Conservation (phyloP, 2,113 vertebrate species). For the Cettia cetti region DNA sequence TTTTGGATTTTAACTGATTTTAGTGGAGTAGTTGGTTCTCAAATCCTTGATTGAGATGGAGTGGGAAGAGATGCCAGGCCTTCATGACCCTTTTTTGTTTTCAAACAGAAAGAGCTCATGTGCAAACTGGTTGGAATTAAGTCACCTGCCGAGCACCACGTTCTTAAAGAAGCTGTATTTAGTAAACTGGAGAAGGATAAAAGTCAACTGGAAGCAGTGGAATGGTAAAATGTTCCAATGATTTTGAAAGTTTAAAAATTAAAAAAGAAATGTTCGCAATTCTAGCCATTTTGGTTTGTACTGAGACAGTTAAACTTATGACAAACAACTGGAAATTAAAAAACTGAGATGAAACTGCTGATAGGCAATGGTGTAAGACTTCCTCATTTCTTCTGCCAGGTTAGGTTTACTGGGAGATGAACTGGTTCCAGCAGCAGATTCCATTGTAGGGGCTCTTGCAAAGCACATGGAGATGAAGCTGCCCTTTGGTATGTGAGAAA, state of each 20-base stretch:
- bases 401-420: constrained; percentile 88
- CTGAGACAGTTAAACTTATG: neutral
- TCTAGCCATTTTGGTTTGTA: neutral
- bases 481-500: constrained; percentile 80
- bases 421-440: constrained; percentile 81
- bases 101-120: constrained; percentile 85
- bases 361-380: neutral
- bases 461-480: constrained; percentile 89
- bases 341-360: neutral
- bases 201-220: constrained; percentile 81
- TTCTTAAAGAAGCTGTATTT: constrained; percentile 80
- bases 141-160: constrained; percentile 49
- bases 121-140: constrained; percentile 83
- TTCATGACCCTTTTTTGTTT: constrained; percentile 10
- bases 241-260: neutral
- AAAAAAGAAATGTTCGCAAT: neutral
- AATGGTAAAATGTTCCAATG: constrained; percentile 73
- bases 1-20: neutral
- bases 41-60: neutral
- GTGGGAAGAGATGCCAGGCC: neutral
- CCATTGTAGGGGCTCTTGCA: constrained; percentile 82
- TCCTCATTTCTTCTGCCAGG: constrained; percentile 68
- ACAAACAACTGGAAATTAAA: neutral
- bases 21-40: neutral
- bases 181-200: constrained; percentile 75